These are phyloP conservation scores for Cryptus armator DNA, from an alignment of 2,888 invertebrate genomes.

Conservation along the genomic window DNA sequence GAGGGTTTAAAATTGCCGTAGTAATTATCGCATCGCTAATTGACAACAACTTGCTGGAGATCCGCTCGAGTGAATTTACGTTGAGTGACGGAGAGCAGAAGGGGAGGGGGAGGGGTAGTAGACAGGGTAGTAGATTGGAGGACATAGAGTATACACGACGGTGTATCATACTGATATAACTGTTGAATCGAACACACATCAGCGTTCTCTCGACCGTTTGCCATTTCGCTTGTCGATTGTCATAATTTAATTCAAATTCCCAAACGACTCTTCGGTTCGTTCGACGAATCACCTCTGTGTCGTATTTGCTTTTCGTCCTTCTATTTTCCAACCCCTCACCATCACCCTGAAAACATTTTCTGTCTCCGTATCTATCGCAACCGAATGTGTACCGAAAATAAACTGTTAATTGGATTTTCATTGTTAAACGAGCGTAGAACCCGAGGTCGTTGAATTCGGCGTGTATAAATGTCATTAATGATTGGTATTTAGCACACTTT, in stretches of 20 bases:
- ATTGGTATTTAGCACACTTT: slow-evolving; percentile 55
- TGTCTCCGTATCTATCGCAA: not conserved
- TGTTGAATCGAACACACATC: slow-evolving; percentile 32
- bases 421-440: slow-evolving; percentile 32
- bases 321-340: not conserved
- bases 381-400: slow-evolving; percentile 27
- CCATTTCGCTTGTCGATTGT: slow-evolving; percentile 19
- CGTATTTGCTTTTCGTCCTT: slow-evolving; percentile 4
- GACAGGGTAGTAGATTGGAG: not conserved
- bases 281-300: not conserved
- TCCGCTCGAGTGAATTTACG: slow-evolving; percentile 35
- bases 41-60: slow-evolving; percentile 48
- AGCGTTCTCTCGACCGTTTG: slow-evolving; percentile 3
- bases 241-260: slow-evolving; percentile 44
- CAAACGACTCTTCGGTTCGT: not conserved
- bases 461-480: slow-evolving; percentile 42
- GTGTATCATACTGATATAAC: slow-evolving; percentile 6
- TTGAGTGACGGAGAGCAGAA: not conserved
- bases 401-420: slow-evolving; percentile 61
- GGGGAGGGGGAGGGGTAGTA: not conserved
- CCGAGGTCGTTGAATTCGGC: not conserved
- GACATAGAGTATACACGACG: not conserved
- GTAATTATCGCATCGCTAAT: slow-evolving; percentile 44
- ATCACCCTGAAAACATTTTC: slow-evolving; percentile 5
- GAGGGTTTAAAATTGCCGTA: slow-evolving; percentile 35